Conservation (phyloP, 2,888 invertebrate species). For the Antitype chi region DNA sequence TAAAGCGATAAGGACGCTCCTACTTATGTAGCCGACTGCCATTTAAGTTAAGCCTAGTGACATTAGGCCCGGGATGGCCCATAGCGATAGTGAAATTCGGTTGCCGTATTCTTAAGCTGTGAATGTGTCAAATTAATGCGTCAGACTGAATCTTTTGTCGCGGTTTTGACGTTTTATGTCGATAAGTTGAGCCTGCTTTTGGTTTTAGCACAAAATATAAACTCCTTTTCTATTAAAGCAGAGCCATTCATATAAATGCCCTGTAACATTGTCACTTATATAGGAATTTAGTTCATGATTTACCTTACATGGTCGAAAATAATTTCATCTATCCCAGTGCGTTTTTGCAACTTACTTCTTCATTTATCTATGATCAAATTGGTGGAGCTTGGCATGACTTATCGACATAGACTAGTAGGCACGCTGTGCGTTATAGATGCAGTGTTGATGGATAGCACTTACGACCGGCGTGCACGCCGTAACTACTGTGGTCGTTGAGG, state of each 20-base stretch:
- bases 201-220: not conserved
- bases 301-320: not conserved
- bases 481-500: slow-evolving; percentile 24
- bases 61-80: slow-evolving; percentile 45
- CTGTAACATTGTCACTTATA: not conserved
- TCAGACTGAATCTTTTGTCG: slow-evolving; percentile 58
- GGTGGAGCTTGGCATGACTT: slow-evolving; percentile 13
- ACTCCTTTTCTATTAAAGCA: not conserved
- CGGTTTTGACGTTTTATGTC: slow-evolving; percentile 33
- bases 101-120: slow-evolving; percentile 63
- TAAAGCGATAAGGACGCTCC: slow-evolving; percentile 46
- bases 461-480: slow-evolving; percentile 51
- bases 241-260: not conserved
- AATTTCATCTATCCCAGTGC: not conserved
- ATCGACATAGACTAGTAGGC: slow-evolving; percentile 32
- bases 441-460: slow-evolving; percentile 53
- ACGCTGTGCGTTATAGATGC: slow-evolving; percentile 56
- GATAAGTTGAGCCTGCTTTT: slow-evolving; percentile 30
- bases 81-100: slow-evolving; percentile 62
- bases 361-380: no score
- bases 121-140: slow-evolving; percentile 65
- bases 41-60: slow-evolving; percentile 71
- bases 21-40: slow-evolving; percentile 75
- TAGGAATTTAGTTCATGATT: not conserved
- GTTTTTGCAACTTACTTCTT: not conserved